Evolutionary conservation across 1,140 invertebrate species (phyloP).

Genomic region (Amphibalanus amphitrite): DNA sequence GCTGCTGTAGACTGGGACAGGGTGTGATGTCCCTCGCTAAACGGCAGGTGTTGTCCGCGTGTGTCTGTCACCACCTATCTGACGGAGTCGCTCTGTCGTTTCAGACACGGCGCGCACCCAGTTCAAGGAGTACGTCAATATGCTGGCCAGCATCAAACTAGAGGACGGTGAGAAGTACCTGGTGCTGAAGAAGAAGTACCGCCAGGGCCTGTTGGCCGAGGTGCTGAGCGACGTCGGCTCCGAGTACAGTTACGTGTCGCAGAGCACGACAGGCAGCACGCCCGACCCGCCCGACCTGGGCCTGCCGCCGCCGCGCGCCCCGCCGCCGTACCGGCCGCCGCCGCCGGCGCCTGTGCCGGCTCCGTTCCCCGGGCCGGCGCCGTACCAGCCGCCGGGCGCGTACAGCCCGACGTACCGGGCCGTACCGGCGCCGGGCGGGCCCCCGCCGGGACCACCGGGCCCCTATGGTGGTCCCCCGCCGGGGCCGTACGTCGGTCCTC

Average conservation of each 20-base stretch:
- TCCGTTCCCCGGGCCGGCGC: slow-evolving; percentile 10
- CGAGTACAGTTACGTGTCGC: slow-evolving; percentile 4
- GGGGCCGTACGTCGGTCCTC: no score
- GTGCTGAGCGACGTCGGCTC: slow-evolving; percentile 11
- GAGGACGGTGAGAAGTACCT: slow-evolving; percentile 59
- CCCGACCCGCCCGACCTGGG: slow-evolving; percentile 11
- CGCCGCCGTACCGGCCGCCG: slow-evolving; percentile 16
- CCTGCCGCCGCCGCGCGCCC: slow-evolving; percentile 14
- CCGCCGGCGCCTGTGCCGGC: no score
- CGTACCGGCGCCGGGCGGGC: background rate
- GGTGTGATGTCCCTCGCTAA: background rate
- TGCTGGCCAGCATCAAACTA: slow-evolving; percentile 55
- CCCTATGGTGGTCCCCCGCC: no score
- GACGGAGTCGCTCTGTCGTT: background rate
- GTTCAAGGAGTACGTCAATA: slow-evolving; percentile 83
- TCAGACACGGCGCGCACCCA: slow-evolving; percentile 45
- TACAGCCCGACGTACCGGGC: background rate
- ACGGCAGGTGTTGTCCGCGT: no score
- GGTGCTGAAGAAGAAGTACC: slow-evolving; percentile 57
- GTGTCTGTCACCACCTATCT: background rate
- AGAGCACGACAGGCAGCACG: slow-evolving; percentile 7
- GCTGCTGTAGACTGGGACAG: no score
- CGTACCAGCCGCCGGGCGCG: slow-evolving; percentile 2
- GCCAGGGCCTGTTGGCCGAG: slow-evolving; percentile 19
- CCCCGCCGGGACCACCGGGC: no score